Evolutionary conservation across 2,797 vertebrate species (phyloP).

Genomic region (Caiman crocodilus): DNA sequence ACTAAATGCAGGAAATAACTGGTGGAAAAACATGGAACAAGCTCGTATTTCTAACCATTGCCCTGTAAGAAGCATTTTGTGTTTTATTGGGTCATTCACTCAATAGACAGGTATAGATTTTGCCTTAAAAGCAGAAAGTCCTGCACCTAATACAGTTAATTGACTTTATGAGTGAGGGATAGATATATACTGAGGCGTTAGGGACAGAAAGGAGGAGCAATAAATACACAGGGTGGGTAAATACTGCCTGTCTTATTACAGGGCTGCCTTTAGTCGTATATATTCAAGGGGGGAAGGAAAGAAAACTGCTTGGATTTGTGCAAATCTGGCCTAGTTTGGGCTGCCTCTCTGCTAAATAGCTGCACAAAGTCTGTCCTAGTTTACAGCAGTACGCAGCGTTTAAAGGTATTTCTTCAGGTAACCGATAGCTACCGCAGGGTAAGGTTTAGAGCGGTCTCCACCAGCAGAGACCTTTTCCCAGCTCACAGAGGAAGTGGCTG

Average conservation of each 20-base stretch:
- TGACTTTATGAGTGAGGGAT: not conserved
- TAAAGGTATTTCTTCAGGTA: not conserved
- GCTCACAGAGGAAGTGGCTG: constrained; percentile 24
- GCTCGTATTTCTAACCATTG: not conserved
- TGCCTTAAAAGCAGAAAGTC: not conserved
- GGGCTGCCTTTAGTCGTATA: too few relatives aligned
- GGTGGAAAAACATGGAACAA: not conserved
- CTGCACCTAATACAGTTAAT: not conserved
- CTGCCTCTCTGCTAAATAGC: not conserved
- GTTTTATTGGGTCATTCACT: not conserved
- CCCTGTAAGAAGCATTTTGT: not conserved
- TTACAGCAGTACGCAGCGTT: not conserved
- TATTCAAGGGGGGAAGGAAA: not conserved
- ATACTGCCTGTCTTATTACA: too few relatives aligned
- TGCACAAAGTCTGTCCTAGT: not conserved
- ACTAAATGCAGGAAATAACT: not conserved
- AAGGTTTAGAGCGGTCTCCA: constrained; percentile 8
- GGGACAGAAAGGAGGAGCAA: constrained; percentile 18
- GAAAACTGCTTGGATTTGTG: not conserved
- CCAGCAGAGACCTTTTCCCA: not conserved
- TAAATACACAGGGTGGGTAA: not conserved
- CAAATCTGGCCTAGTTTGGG: not conserved
- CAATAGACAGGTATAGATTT: not conserved
- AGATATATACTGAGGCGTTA: not conserved
- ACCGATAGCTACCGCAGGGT: not conserved